Conservation (phyloP, 1,140 invertebrate species). For the Pachyrhynchus sulphureomaculatus region DNA sequence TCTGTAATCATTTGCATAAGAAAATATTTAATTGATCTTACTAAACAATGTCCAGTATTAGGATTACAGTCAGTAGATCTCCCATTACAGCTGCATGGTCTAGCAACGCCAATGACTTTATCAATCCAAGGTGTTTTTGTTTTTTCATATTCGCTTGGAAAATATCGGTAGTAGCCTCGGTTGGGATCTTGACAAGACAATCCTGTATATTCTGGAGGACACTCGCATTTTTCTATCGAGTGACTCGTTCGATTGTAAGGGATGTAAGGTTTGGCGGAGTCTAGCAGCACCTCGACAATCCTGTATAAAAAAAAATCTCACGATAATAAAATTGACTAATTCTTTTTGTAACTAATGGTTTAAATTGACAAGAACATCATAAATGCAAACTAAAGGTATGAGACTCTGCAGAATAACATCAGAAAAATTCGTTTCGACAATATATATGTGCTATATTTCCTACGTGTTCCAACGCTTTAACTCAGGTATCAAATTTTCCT, state of each 20-base stretch:
- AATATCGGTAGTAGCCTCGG: constrained; percentile 75
- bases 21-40: no score
- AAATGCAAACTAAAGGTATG: no score
- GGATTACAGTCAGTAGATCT: constrained; percentile 77
- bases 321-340: not conserved
- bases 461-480: no score
- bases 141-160: constrained; percentile 21
- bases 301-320: not conserved
- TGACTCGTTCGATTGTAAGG: constrained; percentile 64
- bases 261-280: constrained; percentile 50
- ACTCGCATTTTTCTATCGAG: constrained; percentile 88
- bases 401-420: no score
- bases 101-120: constrained; percentile 77
- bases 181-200: constrained; percentile 87
- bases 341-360: no score
- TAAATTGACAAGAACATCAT: no score
- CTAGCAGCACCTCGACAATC: constrained; percentile 56
- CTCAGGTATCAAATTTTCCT: no score
- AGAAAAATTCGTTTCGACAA: no score
- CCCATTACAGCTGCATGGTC: constrained; percentile 80
- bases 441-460: no score
- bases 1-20: no score
- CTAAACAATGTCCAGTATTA: constrained; percentile 83
- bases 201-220: constrained; percentile 75
- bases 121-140: constrained; percentile 61